Evolutionary conservation across 2,797 vertebrate species (phyloP), one percentile per base, ranked within the genome.

Genomic region (Holocentrus rufus): DNA sequence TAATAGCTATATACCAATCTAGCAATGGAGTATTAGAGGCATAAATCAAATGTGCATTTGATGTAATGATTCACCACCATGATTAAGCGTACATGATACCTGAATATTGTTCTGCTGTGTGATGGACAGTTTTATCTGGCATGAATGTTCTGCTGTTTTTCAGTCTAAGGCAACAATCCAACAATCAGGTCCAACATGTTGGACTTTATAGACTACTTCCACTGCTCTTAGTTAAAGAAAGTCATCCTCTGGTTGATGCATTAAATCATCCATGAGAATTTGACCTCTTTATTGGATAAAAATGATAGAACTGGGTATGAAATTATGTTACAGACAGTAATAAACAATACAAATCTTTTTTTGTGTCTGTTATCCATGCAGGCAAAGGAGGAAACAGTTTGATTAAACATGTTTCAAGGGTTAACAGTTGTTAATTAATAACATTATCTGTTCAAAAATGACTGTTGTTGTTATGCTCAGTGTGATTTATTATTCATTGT

Each of bases 401-500:
- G 31, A 34, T 34, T 34, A 34, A 2, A 34, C 7, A 5, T 34
- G 3, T 34, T 34, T 34, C 36, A 39, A 17, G 44, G 44, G 3
- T 5, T 17, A 66, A 80, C 58, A 77, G 55, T 53, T 71, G 53
- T 53, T 81, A 75, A 83, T 85, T 69, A 77, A 71, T 64, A 15
- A 42, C 54, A 67, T 60, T 71, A 72, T 31, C 54, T 17, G 65
- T 77, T 39, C 50, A 25, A 52, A 69, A 81, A 77, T 80, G 82
- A 74, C 61, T 36, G 65, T 78, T 73, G 72, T 68, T 57, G 59
- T 78, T 77, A 74, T 83, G 85, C 78, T 49, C 57, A 76, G 25
- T 67, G 30, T 30, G 36, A 65, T 83, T 82, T 75, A 82, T 85
- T 72, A 81, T 88, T 85, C 69, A 81, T 47, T 49, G 69, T 67